Base-by-base conservation (phyloP, 2,888 invertebrate genomes). In the Drosophila multiciliata region DNA sequence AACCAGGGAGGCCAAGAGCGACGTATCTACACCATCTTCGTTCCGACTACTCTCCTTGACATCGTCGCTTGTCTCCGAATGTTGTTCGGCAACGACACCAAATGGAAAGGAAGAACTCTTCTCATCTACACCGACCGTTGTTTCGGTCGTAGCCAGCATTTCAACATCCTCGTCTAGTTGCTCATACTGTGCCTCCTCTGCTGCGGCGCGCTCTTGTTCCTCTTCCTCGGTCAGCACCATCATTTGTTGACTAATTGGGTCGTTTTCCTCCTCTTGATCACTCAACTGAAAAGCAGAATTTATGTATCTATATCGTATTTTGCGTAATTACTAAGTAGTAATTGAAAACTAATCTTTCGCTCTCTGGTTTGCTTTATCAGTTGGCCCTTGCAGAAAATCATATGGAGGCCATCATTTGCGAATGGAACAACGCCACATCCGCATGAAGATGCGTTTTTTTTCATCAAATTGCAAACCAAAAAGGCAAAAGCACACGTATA, bases 351-450 rank as follows among this genome's bases (percentile, higher is more conserved):
- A 1, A n/a, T 29, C 15, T 48, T 12, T 29, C 20, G 12, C 48
- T 57, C n/a, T 54, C 60, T 53, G 36, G 69, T 66, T 64, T 48
- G 57, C 45, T 67, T 72, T 66, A 77, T 93, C 93, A 93, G 92
- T 91, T 93, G 93, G 92, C 93, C 93, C 93, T 92, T 93, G 93
- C 93, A 91, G 78, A 77, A 80, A 92, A 91, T 93, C 93, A 91
- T 77, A 8, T 80, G 73, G 71, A 73, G 83, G 54, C 91, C 92
- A 93, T 93, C 92, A 92, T 91, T 74, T 88, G 93, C 93, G 72
- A 93, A 93, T 92, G 94, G 94, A 80, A 94, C 94, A 92, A 94
- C 94, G 92, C 92, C 92, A 83, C 93, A 92, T 83, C 81, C 83
- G 77, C 92, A 92, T 79, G 70, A 75, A 69, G 70, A 81, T 91